Conservation (phyloP, 1,140 invertebrate genomes). For the Augochlora pura region DNA sequence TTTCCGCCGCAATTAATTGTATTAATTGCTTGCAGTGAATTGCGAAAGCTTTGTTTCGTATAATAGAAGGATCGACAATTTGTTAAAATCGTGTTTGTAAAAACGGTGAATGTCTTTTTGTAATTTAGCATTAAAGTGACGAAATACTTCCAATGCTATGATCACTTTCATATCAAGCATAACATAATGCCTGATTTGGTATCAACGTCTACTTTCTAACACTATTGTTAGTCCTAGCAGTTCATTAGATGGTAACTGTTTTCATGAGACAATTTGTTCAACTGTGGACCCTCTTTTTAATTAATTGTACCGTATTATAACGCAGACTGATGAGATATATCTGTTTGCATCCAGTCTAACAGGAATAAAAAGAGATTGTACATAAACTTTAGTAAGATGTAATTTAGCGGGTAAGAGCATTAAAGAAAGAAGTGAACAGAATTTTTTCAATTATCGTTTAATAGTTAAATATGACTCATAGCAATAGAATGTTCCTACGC, state of each 20-base stretch:
- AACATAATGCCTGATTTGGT: constrained; percentile 18
- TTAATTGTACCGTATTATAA: constrained; percentile 44
- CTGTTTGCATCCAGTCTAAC: constrained; percentile 47
- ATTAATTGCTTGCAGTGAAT: constrained; percentile 8
- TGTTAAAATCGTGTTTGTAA: constrained; percentile 39
- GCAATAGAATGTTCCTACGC: constrained; percentile 61
- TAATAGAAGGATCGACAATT: background rate
- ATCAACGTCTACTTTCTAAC: constrained; percentile 49
- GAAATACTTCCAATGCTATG: constrained; percentile 38
- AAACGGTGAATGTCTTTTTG: constrained; percentile 31
- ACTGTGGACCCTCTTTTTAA: constrained; percentile 45
- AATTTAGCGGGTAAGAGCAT: constrained; percentile 58
- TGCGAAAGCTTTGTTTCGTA: constrained; percentile 21
- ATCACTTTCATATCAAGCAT: constrained; percentile 21
- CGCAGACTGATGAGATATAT: constrained; percentile 47
- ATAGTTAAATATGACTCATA: constrained; percentile 36
- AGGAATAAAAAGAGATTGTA: constrained; percentile 52
- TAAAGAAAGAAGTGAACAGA: constrained; percentile 37
- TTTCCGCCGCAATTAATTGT: background rate
- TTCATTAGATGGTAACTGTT: constrained; percentile 60
- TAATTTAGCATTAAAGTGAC: constrained; percentile 27
- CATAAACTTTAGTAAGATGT: constrained; percentile 65
- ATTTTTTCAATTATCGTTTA: constrained; percentile 58
- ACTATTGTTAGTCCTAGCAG: constrained; percentile 60
- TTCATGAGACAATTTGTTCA: constrained; percentile 46